phyloP scores from a whole-genome alignment of 2,113 vertebrate species.

The Apistogramma diplotaenia region DNA sequence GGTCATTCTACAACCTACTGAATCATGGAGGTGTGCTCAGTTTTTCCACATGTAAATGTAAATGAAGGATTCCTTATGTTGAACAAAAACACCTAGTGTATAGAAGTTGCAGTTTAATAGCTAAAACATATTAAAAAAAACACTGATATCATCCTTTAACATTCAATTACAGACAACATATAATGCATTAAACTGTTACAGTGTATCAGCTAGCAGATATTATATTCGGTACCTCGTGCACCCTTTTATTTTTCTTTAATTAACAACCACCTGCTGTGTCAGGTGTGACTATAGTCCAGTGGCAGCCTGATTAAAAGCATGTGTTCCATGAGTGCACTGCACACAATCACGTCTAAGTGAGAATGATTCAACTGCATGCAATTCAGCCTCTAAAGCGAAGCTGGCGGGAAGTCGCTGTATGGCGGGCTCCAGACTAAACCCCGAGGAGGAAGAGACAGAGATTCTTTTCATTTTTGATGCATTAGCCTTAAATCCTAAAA shows the following conservation, averaged over 20 bases:
- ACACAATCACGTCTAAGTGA: conserved; percentile 34
- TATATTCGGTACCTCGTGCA: not conserved
- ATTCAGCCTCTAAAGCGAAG: conserved; percentile 11
- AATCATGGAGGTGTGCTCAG: not conserved
- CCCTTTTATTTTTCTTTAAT: conserved; percentile 12
- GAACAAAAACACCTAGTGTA: not conserved
- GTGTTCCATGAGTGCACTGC: conserved; percentile 29
- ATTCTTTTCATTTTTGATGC: conserved; percentile 23
- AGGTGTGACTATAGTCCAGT: conserved; percentile 28
- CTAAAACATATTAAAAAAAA: not conserved
- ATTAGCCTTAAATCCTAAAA: conserved; percentile 25
- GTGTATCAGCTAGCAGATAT: not conserved
- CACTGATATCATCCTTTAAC: not conserved
- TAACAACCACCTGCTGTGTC: conserved; percentile 15
- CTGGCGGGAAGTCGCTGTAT: conserved; percentile 3
- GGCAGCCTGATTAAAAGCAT: conserved; percentile 53
- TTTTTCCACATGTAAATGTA: not conserved
- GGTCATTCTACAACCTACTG: not conserved
- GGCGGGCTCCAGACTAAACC: conserved; percentile 3
- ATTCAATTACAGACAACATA: not conserved
- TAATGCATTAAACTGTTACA: not conserved
- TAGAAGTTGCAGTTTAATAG: not conserved
- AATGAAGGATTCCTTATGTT: not conserved
- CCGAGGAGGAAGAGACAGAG: not conserved
- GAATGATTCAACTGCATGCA: conserved; percentile 63